phyloP scores from a whole-genome alignment of 2,113 vertebrate genomes.

The Ranitomeya variabilis region DNA sequence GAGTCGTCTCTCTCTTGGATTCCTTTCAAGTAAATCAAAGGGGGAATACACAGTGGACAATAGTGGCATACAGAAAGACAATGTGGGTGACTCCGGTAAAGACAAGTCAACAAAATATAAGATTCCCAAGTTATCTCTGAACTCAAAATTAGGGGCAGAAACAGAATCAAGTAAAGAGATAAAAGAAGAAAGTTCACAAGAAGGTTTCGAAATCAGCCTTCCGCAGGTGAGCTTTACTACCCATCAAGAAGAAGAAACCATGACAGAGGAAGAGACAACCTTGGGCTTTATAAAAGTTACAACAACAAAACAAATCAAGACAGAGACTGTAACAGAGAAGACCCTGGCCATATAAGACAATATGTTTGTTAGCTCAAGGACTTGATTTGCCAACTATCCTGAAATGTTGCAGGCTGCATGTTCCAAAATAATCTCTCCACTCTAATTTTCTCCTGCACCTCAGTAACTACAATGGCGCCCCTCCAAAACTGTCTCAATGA shows the following conservation, averaged over 20 bases:
- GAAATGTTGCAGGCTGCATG: not conserved
- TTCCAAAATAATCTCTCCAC: slow-evolving; percentile 26
- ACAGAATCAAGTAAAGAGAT: slow-evolving; percentile 66
- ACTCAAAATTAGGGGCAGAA: slow-evolving; percentile 73
- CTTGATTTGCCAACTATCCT: slow-evolving; percentile 19
- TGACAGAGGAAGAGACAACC: slow-evolving; percentile 64
- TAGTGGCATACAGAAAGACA: slow-evolving; percentile 22
- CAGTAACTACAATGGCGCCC: not conserved
- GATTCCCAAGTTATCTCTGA: slow-evolving; percentile 78
- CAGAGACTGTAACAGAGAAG: slow-evolving; percentile 67
- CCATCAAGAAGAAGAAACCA: slow-evolving; percentile 59
- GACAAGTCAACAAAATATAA: slow-evolving; percentile 78
- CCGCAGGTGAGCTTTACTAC: slow-evolving; percentile 73
- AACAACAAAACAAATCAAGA: slow-evolving; percentile 68
- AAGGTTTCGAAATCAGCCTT: slow-evolving; percentile 73
- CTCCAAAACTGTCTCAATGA: not conserved
- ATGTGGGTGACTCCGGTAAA: slow-evolving; percentile 46
- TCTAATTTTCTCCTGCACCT: slow-evolving; percentile 30
- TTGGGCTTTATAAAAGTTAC: slow-evolving; percentile 63
- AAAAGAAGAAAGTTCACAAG: slow-evolving; percentile 66
- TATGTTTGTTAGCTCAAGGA: slow-evolving; percentile 12
- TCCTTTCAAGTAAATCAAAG: slow-evolving; percentile 64
- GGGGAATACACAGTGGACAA: slow-evolving; percentile 61
- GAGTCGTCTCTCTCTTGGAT: slow-evolving; percentile 64
- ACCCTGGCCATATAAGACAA: slow-evolving; percentile 60